Evolutionary conservation across 2,113 vertebrate species (phyloP).

Genomic region (Lucifuga dentata): DNA sequence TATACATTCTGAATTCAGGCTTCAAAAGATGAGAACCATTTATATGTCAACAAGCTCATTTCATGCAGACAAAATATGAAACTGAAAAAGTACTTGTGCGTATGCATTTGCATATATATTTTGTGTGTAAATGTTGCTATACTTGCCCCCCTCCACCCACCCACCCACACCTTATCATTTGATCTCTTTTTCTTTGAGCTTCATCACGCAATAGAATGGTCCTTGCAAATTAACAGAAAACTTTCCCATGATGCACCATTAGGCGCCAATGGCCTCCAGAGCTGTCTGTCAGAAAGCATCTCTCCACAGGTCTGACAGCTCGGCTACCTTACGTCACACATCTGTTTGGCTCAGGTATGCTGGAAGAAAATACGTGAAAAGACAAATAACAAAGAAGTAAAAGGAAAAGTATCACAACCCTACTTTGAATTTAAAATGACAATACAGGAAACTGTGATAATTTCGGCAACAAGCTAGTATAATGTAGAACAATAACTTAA

Average conservation of each 20-base stretch:
- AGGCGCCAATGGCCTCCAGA: constrained; percentile 53
- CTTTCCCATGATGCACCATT: constrained; percentile 70
- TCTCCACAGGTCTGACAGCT: constrained; percentile 57
- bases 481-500: constrained; percentile 33
- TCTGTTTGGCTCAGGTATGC: constrained; percentile 67
- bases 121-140: no score
- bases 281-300: constrained; percentile 65
- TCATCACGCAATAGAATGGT: constrained; percentile 55
- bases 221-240: constrained; percentile 58
- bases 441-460: no score
- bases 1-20: no score
- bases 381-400: constrained; percentile 26
- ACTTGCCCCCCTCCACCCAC: not conserved
- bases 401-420: not conserved
- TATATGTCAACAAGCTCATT: no score
- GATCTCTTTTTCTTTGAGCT: constrained; percentile 46
- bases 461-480: not conserved
- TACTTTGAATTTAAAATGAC: not conserved
- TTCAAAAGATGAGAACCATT: no score
- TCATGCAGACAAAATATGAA: no score
- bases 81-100: no score
- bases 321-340: constrained; percentile 61
- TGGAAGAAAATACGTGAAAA: constrained; percentile 38
- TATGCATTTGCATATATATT: no score
- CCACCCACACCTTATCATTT: constrained; percentile 43